These are phyloP conservation scores for Achlya flavicornis DNA, from an alignment of 2,888 invertebrate genomes.

Conservation along the genomic window DNA sequence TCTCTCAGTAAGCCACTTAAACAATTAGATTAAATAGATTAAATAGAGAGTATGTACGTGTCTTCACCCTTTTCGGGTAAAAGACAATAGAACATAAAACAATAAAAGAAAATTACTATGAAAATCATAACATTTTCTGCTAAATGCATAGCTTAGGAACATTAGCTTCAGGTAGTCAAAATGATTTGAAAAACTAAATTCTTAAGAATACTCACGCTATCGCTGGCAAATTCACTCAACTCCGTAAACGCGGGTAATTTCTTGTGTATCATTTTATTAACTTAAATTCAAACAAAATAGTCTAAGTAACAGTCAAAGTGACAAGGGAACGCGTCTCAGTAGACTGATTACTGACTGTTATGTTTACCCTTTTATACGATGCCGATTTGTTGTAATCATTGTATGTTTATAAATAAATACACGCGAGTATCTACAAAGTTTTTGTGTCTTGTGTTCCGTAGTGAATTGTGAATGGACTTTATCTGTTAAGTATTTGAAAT, in stretches of 20 bases:
- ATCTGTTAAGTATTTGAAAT: background rate
- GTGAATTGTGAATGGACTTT: background rate
- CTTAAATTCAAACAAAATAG: slow-evolving; percentile 16
- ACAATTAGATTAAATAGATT: too few relatives aligned
- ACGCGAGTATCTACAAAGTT: background rate
- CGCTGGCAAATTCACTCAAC: slow-evolving; percentile 74
- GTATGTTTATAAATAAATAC: slow-evolving; percentile 11
- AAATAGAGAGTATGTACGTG: too few relatives aligned
- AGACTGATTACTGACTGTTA: background rate
- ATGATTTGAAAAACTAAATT: background rate
- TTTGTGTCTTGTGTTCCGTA: background rate
- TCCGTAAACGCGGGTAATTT: slow-evolving; percentile 69
- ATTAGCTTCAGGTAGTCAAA: background rate
- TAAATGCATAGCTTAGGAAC: background rate
- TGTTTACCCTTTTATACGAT: slow-evolving; percentile 3
- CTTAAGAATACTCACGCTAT: slow-evolving; percentile 58
- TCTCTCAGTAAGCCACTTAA: too few relatives aligned
- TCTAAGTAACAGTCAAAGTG: background rate
- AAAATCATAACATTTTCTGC: too few relatives aligned
- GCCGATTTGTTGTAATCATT: slow-evolving; percentile 1
- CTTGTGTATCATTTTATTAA: slow-evolving; percentile 56
- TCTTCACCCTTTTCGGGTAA: too few relatives aligned
- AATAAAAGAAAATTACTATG: too few relatives aligned
- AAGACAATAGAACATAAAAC: too few relatives aligned
- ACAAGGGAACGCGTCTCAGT: background rate